Evolutionary conservation across 2,888 invertebrate species (phyloP), one percentile per base, ranked within the genome.

Genomic region (Ophion ventricosus): DNA sequence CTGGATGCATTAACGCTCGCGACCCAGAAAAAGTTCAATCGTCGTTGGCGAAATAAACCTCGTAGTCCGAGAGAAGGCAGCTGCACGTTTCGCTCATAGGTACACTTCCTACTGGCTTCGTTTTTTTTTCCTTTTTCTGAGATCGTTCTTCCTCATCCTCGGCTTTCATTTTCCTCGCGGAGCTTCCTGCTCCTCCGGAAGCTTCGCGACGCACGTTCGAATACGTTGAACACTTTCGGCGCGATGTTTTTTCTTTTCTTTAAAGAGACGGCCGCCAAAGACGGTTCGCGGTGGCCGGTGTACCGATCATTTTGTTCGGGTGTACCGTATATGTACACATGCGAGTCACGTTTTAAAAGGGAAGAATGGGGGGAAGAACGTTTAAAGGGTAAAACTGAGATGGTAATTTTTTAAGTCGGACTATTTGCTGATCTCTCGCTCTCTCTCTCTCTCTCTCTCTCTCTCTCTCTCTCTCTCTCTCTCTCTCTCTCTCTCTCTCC

Each of bases 1-100:
- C 11, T 14, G 14, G 69, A 78, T 83, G 29, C 59, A 69, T 54
- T 40, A 25, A 73, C 64, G 43, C 54, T 35, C 63, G 67, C 70
- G 87, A 82, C 85, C 88, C 83, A 88, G 88, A 88, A 89, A 87
- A 90, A 89, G 86, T 70, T 72, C 56, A 80, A 69, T 67, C 67
- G 70, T 69, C 72, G 80, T 74, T 78, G 43, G 74, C 49, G 25
- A 63, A 77, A 81, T 54, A 67, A 77, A 56, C 66, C 61, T 69
- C 85, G 85, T 81, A 85, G 85, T 84, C 85, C 81, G 76, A 76
- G 82, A 81, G 54, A 4, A 17, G 49, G 80, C 88, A 88, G 88
- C 82, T 88, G 87, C 88, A 86, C 84, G 17, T 69, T 86, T 57
- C 61, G 78, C 76, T 79, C 66, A 59, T 66, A 23, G 23, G 40